Evolutionary conservation across 2,113 vertebrate genomes (phyloP), one percentile per base, ranked within the genome.

Genomic region (Kryptolebias marmoratus): DNA sequence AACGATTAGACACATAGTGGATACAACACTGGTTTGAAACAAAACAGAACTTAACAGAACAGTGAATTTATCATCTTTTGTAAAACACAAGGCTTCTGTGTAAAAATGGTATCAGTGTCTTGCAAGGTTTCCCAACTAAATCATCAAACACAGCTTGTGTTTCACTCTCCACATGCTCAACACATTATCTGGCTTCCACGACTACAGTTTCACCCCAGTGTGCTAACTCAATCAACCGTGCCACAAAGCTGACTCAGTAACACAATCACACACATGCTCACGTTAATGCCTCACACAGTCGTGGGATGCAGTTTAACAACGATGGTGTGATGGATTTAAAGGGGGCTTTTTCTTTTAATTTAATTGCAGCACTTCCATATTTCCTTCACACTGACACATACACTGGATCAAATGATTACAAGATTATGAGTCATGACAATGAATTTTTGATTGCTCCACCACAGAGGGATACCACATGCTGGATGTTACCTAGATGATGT

Each of bases 401-500:
- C 55, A 60, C 50, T 63, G 50, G 74, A 73, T 77, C 76, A 65
- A 54, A 68, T 86, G 79, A 88, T 86, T 69, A 83, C 73, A 57
- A 73, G 53, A 82, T 81, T 85, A 83, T 73, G 73, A 80, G 73
- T 80, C 83, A 79, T 80, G 77, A 60, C 75, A 58, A 65, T 84
- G 44, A 78, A 74, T 86, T 65, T 79, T 64, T 75, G 57, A 87
- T 84, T 64, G 74, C 44, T 63, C 36, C 49, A 45, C 74, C 77
- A 15, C 52, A 76, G 67, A 44, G 50, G 22, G 63, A 88, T 87
- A 68, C 55, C 28, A 18, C 13, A 32, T 9, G 39, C 68, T 75
- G 58, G 58, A 61, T 61, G 76, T 66, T 87, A 90, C 86, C 86
- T 89, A 80, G 83, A 82, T 47, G 81, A 82, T 82, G 83, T 87